Conservation (phyloP, 2,888 invertebrate genomes). For the Epistrophe eligans region DNA sequence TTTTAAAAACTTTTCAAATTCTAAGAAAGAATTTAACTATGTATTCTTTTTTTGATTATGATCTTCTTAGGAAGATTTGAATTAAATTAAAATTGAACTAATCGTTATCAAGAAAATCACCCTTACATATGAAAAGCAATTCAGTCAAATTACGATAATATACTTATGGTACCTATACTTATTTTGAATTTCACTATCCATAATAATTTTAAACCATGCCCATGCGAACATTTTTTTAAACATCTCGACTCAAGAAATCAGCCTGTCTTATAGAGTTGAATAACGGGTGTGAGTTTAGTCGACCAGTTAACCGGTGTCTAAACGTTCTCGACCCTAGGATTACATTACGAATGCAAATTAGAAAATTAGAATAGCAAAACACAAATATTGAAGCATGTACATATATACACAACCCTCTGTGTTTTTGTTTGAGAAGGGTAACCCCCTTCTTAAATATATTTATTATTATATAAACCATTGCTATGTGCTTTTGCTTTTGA, state of each 20-base stretch:
- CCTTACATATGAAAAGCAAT: no score
- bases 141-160: no score
- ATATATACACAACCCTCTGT: slow-evolving; percentile 18
- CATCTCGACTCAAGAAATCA: slow-evolving; percentile 4
- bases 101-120: no score
- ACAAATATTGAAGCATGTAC: slow-evolving; percentile 58
- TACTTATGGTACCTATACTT: no score
- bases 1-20: no score
- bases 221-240: not conserved
- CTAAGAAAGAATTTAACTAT: no score
- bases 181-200: no score
- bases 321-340: slow-evolving; percentile 47
- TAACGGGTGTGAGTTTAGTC: slow-evolving; percentile 3
- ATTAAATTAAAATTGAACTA: no score
- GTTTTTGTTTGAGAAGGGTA: not conserved
- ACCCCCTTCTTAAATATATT: not conserved
- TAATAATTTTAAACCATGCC: no score
- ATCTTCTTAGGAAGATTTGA: no score
- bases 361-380: slow-evolving; percentile 68
- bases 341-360: slow-evolving; percentile 73
- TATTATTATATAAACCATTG: slow-evolving; percentile 9
- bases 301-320: slow-evolving; percentile 54
- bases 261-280: not conserved
- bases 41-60: no score
- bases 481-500: slow-evolving; percentile 9